Evolutionary conservation across 92 coral and sea anemone species (phyloP), one percentile per base, ranked within the genome.

Genomic region (Galaxea fascicularis): DNA sequence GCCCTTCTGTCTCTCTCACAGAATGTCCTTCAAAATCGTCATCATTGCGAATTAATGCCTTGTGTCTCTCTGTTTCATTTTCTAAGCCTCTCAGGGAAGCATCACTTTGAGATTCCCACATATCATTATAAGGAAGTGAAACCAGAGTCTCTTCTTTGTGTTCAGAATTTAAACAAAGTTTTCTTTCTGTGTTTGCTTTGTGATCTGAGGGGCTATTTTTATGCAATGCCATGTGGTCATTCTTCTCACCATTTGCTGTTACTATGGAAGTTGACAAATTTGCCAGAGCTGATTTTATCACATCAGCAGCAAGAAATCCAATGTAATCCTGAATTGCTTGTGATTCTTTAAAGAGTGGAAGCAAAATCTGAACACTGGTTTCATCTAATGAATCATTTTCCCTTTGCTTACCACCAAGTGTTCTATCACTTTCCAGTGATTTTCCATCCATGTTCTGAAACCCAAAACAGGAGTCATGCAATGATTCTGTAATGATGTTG

Each of bases 231-330:
- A 57, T 17, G 31, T 51, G 65, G 3, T 57, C 86, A 82, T 82
- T 82, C 58, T 69, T 82, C 27, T 82, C 86, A 41, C 28, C 78
- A 69, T 58, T 57, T 25, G 35, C 39, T 3, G 86, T 82, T 82
- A 77, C 86, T 46, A 82, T 82, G 78, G 86, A 54, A 70, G 86
- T 70, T 25, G 87, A 87, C 25, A 94, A 90, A 9, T 92, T 92
- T 21, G 83, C 66, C 71, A 94, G 57, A n/a, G 98, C 98, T 41
- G 90, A 82, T 53, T 91, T 87, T 4, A 94, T 90, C 28, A 94
- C 81, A 46, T 94, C 93, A 10, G 98, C 90, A 16, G 98, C 86
- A 57, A 94, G 87, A 65, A 87, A 86, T 16, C 95, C 95, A 64
- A 94, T 87, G 53, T 94, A 94, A 31, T 82, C 88, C 46, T 94